These are phyloP conservation scores for Patagioenas fasciata DNA, from an alignment of 2,113 vertebrate genomes.

Conservation along the genomic window DNA sequence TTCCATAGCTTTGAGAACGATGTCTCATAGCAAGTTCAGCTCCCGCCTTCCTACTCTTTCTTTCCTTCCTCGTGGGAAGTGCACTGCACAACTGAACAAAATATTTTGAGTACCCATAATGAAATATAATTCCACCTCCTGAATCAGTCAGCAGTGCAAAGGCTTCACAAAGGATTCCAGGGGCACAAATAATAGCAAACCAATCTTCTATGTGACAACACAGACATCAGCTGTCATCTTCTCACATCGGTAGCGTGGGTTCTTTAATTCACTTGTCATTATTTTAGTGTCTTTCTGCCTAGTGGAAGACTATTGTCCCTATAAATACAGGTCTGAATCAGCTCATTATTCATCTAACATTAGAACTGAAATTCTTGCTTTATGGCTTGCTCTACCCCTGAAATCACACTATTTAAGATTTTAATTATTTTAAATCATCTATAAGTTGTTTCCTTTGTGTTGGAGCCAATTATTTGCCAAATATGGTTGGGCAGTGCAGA, in stretches of 20 bases:
- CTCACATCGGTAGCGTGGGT: background rate
- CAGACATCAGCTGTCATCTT: constrained; percentile 46
- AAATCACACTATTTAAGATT: constrained; percentile 9
- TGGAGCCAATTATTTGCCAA: background rate
- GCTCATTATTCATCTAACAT: constrained; percentile 54
- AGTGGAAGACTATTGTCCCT: constrained; percentile 49
- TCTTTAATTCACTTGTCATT: constrained; percentile 72
- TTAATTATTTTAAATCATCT: constrained; percentile 48
- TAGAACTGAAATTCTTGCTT: constrained; percentile 55
- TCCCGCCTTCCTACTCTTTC: background rate
- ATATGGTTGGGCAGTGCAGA: background rate
- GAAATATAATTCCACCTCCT: constrained; percentile 22
- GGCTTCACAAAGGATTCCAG: constrained; percentile 32
- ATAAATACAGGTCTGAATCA: constrained; percentile 58
- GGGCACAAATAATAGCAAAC: constrained; percentile 52
- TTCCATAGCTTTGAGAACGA: constrained; percentile 32
- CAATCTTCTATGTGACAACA: constrained; percentile 57
- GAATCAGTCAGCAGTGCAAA: constrained; percentile 28
- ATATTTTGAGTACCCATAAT: constrained; percentile 62
- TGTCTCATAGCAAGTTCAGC: constrained; percentile 22
- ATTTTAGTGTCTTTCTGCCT: constrained; percentile 58
- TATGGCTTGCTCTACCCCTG: background rate
- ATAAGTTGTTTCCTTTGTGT: constrained; percentile 3
- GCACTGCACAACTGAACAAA: constrained; percentile 36
- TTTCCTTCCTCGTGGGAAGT: background rate